A percentile compares a stretch with the other conserved stretches of the same genome.
Conservation (phyloP, 2,888 invertebrate species). For the Amphipyra tragopoginis region DNA sequence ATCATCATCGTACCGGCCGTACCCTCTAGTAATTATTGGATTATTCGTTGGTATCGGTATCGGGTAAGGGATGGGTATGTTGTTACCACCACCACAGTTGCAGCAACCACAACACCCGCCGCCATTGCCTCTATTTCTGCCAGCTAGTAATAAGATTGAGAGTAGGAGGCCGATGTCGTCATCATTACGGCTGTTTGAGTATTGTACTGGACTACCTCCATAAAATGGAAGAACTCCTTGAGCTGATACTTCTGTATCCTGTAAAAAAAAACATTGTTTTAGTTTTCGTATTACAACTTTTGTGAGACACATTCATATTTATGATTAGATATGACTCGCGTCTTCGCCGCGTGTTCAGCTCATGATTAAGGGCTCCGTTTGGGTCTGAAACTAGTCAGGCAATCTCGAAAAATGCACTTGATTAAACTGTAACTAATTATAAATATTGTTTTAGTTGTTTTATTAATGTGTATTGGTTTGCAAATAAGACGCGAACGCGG, state of each 20-base stretch:
- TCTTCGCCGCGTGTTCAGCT: too few relatives aligned
- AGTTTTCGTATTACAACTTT: too few relatives aligned
- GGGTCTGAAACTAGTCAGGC: too few relatives aligned
- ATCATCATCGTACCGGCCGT: conserved; percentile 20
- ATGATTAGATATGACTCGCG: too few relatives aligned
- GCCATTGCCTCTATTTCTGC: conserved; percentile 62
- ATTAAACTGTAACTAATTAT: too few relatives aligned
- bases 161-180: conserved; percentile 76
- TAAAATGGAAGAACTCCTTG: conserved; percentile 61
- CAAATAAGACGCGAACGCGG: too few relatives aligned
- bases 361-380: too few relatives aligned
- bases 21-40: conserved; percentile 62
- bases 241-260: conserved; percentile 63
- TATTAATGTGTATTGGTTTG: too few relatives aligned
- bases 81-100: conserved; percentile 60
- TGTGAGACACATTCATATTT: too few relatives aligned
- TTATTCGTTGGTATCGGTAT: conserved; percentile 75
- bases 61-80: conserved; percentile 75
- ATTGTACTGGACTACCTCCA: conserved; percentile 63
- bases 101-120: conserved; percentile 66
- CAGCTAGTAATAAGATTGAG: conserved; percentile 71
- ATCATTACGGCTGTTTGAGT: conserved; percentile 57
- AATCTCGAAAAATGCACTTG: too few relatives aligned
- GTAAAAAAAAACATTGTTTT: conserved; percentile 25
- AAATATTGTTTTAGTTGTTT: too few relatives aligned